Evolutionary conservation across 2,113 vertebrate species (phyloP).

Genomic region (Chaetura pelagica): DNA sequence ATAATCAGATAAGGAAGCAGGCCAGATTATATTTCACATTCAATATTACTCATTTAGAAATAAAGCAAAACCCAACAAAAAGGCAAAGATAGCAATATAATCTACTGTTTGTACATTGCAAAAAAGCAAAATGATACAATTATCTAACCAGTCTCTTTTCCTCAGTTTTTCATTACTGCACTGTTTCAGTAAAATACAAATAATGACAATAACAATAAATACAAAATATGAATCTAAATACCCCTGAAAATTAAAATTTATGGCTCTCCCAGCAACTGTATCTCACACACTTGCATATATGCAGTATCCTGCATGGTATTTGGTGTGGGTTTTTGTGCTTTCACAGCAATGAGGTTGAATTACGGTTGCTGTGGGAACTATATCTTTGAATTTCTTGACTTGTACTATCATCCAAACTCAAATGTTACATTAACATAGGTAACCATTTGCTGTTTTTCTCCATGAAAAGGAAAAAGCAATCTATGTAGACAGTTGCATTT

Average conservation of each 20-base stretch:
- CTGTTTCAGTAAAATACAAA: neutral
- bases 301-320: neutral
- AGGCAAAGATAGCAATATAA: neutral
- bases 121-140: neutral
- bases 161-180: neutral
- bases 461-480: neutral
- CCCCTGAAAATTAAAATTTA: slow-evolving; percentile 34
- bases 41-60: neutral
- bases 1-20: neutral
- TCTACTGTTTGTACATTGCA: neutral
- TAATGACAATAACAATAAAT: neutral
- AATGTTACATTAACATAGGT: slow-evolving; percentile 63
- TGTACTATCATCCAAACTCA: slow-evolving; percentile 41
- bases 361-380: slow-evolving; percentile 72
- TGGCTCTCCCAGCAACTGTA: slow-evolving; percentile 46
- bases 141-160: neutral
- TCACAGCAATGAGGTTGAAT: slow-evolving; percentile 42
- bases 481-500: neutral
- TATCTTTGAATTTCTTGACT: slow-evolving; percentile 50
- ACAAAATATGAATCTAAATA: neutral
- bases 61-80: neutral
- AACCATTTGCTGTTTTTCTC: neutral
- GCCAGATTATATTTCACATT: neutral
- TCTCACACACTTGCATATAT: slow-evolving; percentile 11
- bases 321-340: slow-evolving; percentile 38